A percentile compares a stretch with the other conserved stretches of the same genome.
These are phyloP conservation scores for Mesoclemmys tuberculata DNA, from an alignment of 2,113 vertebrate species.

Conservation along the genomic window DNA sequence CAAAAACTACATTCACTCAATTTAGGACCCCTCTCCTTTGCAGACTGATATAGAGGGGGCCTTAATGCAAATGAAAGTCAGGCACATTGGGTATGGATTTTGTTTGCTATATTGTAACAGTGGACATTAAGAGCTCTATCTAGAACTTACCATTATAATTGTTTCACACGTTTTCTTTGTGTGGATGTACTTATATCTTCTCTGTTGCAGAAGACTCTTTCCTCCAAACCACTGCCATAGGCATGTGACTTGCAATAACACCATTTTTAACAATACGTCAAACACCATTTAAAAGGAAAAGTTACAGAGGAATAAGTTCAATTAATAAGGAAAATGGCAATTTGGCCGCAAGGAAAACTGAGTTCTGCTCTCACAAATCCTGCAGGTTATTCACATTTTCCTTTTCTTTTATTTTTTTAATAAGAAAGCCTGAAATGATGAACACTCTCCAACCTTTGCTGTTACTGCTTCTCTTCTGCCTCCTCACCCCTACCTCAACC, in stretches of 20 bases:
- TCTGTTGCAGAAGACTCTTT: background rate
- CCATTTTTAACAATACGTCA: fast-evolving
- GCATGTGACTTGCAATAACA: background rate
- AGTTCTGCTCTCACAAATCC: background rate
- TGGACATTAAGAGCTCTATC: background rate
- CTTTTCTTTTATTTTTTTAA: background rate
- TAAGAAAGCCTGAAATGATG: background rate
- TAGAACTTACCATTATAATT: background rate
- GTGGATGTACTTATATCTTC: background rate
- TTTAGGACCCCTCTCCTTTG: background rate
- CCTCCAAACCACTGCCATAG: background rate
- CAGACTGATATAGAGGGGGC: background rate
- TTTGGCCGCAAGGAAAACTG: fast-evolving
- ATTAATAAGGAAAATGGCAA: constrained; percentile 5
- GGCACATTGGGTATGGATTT: background rate
- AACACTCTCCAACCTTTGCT: background rate
- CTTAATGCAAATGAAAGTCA: background rate
- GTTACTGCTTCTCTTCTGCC: background rate
- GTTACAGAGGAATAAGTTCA: background rate
- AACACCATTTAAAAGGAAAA: background rate
- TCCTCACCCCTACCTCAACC: background rate
- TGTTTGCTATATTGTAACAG: background rate
- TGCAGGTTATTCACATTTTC: background rate
- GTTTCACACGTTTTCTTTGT: background rate
- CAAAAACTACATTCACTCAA: background rate